Evolutionary conservation across 2,113 vertebrate species (phyloP), one percentile per base, ranked within the genome.

Genomic region (Pseudolaguvia tuberculata): DNA sequence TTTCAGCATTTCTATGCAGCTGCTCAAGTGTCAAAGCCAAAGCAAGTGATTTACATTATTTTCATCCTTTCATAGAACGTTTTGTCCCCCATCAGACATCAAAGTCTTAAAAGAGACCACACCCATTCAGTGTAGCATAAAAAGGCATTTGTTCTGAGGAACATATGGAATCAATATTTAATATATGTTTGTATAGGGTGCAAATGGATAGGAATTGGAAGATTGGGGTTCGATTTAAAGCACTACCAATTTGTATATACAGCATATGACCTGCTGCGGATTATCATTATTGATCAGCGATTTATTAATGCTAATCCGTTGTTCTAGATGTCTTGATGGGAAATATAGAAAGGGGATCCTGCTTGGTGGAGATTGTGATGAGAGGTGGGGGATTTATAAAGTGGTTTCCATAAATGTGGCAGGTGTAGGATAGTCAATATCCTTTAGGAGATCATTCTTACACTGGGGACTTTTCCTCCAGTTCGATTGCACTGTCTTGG

Each of bases 391-490:
- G 4, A 15, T 29, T 56, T 58, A 62, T 39, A 75, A 81, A 76
- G 80, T 81, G 56, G 9, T 81, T 81, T 81, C 80, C 80, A 81
- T 61, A 48, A 61, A 29, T n/a, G 21, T 66, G 62, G 76, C 80
- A 72, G 68, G 31, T 75, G 66, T 71, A 45, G 68, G 53, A 72
- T 66, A 23, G 15, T 59, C 42, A n/a, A n/a, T 47, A 48, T 55
- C 45, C 45, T 29, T 55, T 47, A 53, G 57, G 31, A 66, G 52
- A 78, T 75, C 61, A 73, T 42, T 57, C 8, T 80, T 55, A 76
- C 63, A 73, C 0, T 42, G 63, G 79, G 79, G 79, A 73, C 69
- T 73, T 80, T 75, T 75, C 29, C 21, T 67, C 50, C 56, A 56
- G 17, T 17, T 47, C 57, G 52, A 56, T 71, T 45, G 27, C 69